phyloP scores from a whole-genome alignment of 2,888 invertebrate genomes.

The Adineta ricciae region DNA sequence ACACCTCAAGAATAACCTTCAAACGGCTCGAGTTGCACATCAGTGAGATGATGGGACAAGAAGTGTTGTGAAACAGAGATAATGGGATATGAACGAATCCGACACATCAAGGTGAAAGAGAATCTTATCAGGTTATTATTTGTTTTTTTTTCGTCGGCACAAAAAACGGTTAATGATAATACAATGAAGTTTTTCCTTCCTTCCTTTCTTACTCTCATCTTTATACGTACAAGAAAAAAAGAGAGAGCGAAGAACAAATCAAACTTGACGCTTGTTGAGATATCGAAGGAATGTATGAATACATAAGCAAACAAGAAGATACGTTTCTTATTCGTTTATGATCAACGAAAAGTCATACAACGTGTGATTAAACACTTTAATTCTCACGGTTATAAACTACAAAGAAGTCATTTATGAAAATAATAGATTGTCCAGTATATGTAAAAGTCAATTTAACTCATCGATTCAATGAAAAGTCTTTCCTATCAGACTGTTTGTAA shows the following conservation, averaged over 20 bases:
- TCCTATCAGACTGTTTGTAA: neutral
- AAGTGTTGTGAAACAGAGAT: neutral
- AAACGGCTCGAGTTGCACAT: neutral
- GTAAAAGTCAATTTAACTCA: neutral
- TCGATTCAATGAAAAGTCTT: too few relatives aligned
- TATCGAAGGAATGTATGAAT: too few relatives aligned
- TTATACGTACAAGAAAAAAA: too few relatives aligned
- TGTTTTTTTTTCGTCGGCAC: neutral
- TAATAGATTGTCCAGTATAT: neutral
- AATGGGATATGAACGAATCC: neutral
- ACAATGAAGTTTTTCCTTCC: too few relatives aligned
- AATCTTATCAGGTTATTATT: neutral
- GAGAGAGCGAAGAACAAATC: too few relatives aligned
- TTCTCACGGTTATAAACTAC: neutral
- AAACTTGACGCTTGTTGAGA: too few relatives aligned
- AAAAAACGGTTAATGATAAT: neutral
- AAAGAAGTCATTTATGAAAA: neutral
- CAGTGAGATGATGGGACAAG: neutral
- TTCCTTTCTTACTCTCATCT: too few relatives aligned
- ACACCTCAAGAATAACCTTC: neutral
- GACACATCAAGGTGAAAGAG: neutral
- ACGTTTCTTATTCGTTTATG: neutral
- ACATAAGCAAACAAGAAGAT: too few relatives aligned
- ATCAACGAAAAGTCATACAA: neutral
- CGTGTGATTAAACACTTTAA: neutral